Evolutionary conservation across 2,113 vertebrate species (phyloP).

Genomic region (Podilymbus podiceps): DNA sequence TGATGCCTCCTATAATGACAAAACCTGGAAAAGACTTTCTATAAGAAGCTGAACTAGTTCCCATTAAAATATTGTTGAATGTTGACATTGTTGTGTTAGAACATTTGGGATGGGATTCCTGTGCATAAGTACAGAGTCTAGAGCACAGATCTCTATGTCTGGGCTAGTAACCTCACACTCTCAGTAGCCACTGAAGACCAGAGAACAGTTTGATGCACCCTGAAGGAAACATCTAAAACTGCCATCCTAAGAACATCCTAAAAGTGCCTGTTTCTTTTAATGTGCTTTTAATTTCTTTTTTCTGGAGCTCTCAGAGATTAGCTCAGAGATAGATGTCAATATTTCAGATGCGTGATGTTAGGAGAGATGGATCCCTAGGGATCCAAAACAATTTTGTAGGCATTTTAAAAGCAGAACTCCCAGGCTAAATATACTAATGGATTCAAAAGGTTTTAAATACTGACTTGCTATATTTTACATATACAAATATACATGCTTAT

Average conservation of each 20-base stretch:
- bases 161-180: neutral
- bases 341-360: neutral
- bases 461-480: neutral
- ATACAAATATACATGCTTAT: neutral
- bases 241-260: neutral
- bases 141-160: neutral
- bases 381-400: neutral
- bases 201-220: neutral
- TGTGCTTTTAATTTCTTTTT: neutral
- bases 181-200: neutral
- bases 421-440: neutral
- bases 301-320: neutral
- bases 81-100: neutral
- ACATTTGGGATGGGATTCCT: neutral
- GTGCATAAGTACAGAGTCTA: neutral
- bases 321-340: neutral
- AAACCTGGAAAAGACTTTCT: neutral
- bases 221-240: neutral
- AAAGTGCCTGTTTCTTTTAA: neutral
- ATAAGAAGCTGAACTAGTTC: neutral
- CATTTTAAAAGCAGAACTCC: neutral
- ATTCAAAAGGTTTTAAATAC: neutral
- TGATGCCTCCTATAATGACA: neutral
- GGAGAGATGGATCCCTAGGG: neutral
- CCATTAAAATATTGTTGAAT: neutral